Conservation (phyloP, 2,888 invertebrate species). For the Stenodera caucasica region DNA sequence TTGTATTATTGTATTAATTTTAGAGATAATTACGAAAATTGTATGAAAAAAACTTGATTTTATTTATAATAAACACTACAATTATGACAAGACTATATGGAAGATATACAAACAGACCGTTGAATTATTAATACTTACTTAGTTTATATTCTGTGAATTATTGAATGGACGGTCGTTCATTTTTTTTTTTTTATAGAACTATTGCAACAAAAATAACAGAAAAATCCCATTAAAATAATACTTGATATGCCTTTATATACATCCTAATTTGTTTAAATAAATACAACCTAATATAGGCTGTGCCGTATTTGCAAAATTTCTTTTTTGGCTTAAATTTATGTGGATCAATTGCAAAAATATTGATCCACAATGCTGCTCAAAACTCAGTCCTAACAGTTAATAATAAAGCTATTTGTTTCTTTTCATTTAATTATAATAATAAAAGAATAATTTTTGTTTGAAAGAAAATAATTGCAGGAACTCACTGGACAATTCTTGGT, state of each 20-base stretch:
- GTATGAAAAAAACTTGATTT: slow-evolving; percentile 33
- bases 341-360: background rate
- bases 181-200: background rate
- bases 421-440: background rate
- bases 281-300: slow-evolving; percentile 17
- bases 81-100: slow-evolving; percentile 50
- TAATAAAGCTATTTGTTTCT: background rate
- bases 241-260: slow-evolving; percentile 4
- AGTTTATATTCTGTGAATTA: background rate
- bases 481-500: background rate
- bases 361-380: slow-evolving; percentile 1
- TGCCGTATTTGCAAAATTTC: background rate
- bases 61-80: slow-evolving; percentile 45
- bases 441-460: background rate
- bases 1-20: background rate
- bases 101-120: slow-evolving; percentile 51
- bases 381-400: background rate
- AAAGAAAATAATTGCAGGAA: slow-evolving; percentile 3
- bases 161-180: background rate
- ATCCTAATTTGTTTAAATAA: background rate
- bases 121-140: slow-evolving; percentile 36
- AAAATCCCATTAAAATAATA: slow-evolving; percentile 7
- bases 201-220: slow-evolving; percentile 6
- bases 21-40: background rate
- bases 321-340: background rate